These are phyloP conservation scores for Malthinus seriepunctatus DNA, from an alignment of 2,888 invertebrate genomes.

Conservation along the genomic window DNA sequence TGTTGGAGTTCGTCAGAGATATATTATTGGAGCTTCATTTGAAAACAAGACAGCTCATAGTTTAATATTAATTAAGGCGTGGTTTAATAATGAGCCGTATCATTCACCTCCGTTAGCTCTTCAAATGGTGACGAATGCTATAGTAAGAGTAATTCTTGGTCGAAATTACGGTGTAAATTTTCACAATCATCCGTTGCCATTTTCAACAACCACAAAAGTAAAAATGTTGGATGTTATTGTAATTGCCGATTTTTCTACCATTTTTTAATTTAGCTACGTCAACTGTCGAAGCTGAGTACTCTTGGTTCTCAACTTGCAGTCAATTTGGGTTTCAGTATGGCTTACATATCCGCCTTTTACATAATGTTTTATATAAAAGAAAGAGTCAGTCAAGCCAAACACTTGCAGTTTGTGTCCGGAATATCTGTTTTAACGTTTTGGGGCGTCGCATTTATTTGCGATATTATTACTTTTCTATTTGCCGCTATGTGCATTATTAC, in stretches of 20 bases:
- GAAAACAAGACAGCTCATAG: conserved; percentile 42
- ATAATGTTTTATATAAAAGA: conserved; percentile 68
- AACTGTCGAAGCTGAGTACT: no score
- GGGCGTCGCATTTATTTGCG: conserved; percentile 69
- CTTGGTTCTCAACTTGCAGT: no score
- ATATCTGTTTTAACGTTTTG: conserved; percentile 69
- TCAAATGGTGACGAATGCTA: conserved; percentile 57
- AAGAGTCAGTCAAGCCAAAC: conserved; percentile 68
- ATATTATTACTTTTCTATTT: conserved; percentile 65
- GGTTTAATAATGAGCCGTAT: conserved; percentile 80
- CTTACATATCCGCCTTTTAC: conserved; percentile 68
- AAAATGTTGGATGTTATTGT: no score
- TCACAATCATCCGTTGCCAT: conserved; percentile 72
- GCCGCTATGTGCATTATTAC: conserved; percentile 61
- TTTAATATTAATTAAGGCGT: conserved; percentile 68
- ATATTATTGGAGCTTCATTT: conserved; percentile 64
- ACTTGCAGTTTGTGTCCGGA: conserved; percentile 74
- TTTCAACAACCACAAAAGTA: conserved; percentile 61
- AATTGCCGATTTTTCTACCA: no score
- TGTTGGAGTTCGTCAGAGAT: conserved; percentile 42
- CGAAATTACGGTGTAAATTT: conserved; percentile 49
- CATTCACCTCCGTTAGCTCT: conserved; percentile 64
- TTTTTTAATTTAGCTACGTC: no score
- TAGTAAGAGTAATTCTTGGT: conserved; percentile 52
- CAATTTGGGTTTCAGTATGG: conserved; percentile 73